Conservation (phyloP, 2,797 vertebrate genomes). For the Neosilurus mollespiculum region DNA sequence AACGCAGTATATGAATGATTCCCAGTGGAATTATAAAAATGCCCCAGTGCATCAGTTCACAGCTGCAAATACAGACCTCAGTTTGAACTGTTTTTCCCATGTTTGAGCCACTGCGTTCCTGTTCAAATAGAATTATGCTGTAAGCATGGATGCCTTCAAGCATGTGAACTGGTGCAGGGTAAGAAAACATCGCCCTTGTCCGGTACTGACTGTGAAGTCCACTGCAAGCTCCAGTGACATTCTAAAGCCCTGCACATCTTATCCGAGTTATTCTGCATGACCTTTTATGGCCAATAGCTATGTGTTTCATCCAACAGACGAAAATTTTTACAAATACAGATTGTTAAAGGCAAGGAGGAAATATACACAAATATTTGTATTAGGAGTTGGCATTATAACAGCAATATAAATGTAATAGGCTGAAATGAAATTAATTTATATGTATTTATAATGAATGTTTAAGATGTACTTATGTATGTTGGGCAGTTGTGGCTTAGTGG, state of each 20-base stretch:
- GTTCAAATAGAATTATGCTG: constrained; percentile 34
- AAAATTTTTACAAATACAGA: constrained; percentile 20
- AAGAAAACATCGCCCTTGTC: constrained; percentile 29
- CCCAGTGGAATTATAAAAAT: constrained; percentile 16
- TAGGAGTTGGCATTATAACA: not conserved
- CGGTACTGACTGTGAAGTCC: constrained; percentile 20
- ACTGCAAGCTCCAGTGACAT: constrained; percentile 28
- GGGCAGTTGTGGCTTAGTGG: too few relatives aligned
- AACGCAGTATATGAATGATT: not conserved
- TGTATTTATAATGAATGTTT: too few relatives aligned
- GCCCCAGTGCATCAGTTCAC: constrained; percentile 2
- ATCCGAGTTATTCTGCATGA: constrained; percentile 21
- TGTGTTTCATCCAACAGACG: constrained; percentile 10
- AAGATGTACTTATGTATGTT: too few relatives aligned
- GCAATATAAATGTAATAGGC: not conserved
- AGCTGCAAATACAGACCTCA: constrained; percentile 9
- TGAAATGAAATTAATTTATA: not conserved
- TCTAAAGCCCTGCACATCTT: constrained; percentile 30
- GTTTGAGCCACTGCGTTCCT: constrained; percentile 21
- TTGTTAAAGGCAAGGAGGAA: not conserved
- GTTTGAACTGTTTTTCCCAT: constrained; percentile 22
- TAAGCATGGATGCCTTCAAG: constrained; percentile 13
- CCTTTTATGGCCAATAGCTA: constrained; percentile 3
- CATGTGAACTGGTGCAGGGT: constrained; percentile 34
- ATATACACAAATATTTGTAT: not conserved